Evolutionary conservation across 2,797 vertebrate genomes (phyloP).

Genomic region (Uromys caudimaculatus): DNA sequence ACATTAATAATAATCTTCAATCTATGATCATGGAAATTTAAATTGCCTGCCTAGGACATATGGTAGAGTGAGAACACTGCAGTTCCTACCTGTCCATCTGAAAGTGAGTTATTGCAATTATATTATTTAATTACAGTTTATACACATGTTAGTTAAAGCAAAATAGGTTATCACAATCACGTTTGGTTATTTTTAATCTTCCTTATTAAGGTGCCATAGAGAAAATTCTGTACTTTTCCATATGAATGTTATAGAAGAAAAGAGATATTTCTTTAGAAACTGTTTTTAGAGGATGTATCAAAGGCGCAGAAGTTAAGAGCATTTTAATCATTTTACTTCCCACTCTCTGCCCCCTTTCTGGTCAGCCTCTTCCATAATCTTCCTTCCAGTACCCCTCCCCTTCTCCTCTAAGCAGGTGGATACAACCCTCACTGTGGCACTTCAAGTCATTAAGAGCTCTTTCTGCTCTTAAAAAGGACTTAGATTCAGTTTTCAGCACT

Average conservation of each 20-base stretch:
- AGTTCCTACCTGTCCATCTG: not conserved
- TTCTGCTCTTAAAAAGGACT: not conserved
- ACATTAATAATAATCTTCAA: conserved; percentile 85
- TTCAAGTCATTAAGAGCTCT: not conserved
- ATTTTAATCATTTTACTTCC: not conserved
- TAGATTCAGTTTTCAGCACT: not conserved
- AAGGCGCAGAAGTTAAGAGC: not conserved
- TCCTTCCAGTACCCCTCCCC: not conserved
- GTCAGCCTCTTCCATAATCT: not conserved
- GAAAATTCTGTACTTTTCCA: not conserved
- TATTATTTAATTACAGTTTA: not conserved
- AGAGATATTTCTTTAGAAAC: conserved; percentile 11
- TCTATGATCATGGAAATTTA: conserved; percentile 77
- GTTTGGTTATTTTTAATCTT: not conserved
- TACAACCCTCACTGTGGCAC: not conserved
- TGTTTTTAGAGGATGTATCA: not conserved
- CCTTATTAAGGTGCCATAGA: not conserved
- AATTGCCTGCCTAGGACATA: conserved; percentile 68
- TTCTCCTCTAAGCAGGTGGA: not conserved
- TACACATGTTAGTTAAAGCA: conserved; percentile 27
- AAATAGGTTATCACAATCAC: not conserved
- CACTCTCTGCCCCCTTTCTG: not conserved
- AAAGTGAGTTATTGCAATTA: not conserved
- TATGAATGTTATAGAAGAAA: not conserved
- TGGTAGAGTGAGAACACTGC: not conserved